phyloP scores from a whole-genome alignment of 1,140 invertebrate species.

The Probaryconus sp. region DNA sequence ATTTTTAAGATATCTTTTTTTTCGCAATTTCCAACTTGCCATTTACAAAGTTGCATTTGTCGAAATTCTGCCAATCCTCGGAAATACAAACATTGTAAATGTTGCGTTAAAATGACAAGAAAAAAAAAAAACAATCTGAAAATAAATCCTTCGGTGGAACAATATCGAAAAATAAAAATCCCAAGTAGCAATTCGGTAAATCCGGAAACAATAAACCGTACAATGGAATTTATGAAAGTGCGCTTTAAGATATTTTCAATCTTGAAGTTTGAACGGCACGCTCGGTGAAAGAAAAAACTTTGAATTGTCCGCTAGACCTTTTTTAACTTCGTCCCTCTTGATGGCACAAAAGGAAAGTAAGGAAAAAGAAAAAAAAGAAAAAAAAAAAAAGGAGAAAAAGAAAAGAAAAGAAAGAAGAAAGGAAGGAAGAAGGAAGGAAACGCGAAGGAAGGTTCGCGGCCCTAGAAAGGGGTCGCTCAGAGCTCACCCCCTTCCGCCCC shows the following conservation, averaged over 20 bases:
- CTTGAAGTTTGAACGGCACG: conserved; percentile 14
- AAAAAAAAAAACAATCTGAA: too few species aligned
- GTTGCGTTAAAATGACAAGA: too few species aligned
- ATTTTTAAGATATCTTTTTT: too few species aligned
- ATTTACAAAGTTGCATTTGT: too few species aligned
- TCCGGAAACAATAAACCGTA: conserved; percentile 21
- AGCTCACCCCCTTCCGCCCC: too few species aligned
- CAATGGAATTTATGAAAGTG: conserved; percentile 27
- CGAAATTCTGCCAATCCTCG: too few species aligned
- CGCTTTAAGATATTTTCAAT: conserved; percentile 39
- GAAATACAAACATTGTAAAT: too few species aligned
- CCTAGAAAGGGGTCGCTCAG: conserved; percentile 51
- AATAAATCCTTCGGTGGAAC: too few species aligned
- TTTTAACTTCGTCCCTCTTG: conserved; percentile 10
- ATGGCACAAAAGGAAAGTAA: conserved; percentile 15
- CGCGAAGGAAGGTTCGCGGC: conserved; percentile 4
- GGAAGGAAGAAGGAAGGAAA: neutral
- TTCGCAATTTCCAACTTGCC: too few species aligned
- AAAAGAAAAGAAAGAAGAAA: conserved; percentile 9
- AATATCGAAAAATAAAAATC: too few species aligned
- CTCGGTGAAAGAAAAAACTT: conserved; percentile 45
- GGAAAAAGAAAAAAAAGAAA: neutral
- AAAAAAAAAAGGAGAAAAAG: conserved; percentile 1
- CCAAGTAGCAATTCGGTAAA: too few species aligned
- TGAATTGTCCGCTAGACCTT: conserved; percentile 30